Evolutionary conservation across 2,888 invertebrate species (phyloP).

Genomic region (Apamea crenata): DNA sequence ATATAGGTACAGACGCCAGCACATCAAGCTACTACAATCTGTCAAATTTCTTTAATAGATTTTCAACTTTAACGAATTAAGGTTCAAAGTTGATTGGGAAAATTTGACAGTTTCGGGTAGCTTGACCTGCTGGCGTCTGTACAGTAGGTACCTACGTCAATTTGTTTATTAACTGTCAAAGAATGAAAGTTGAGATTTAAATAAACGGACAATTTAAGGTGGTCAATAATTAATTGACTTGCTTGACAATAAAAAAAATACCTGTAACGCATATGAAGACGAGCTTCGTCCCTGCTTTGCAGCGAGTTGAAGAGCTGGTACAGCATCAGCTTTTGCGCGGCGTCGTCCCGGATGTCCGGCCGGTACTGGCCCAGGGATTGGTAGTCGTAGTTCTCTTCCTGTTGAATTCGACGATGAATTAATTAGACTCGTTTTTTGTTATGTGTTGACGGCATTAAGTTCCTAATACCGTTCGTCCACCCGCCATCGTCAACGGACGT

Average conservation of each 20-base stretch:
- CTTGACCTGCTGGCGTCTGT: too few relatives aligned
- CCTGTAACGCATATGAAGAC: conserved; percentile 42
- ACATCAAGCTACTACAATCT: too few relatives aligned
- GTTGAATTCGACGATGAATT: background rate
- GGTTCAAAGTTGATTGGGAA: too few relatives aligned
- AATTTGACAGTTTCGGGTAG: too few relatives aligned
- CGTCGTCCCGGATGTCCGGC: conserved; percentile 14
- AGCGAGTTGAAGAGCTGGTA: conserved; percentile 61
- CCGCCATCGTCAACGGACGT: background rate
- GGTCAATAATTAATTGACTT: too few relatives aligned
- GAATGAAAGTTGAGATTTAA: too few relatives aligned
- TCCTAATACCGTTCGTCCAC: background rate
- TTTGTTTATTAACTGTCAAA: background rate
- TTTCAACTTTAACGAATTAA: too few relatives aligned
- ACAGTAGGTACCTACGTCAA: background rate
- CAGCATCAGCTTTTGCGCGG: conserved; percentile 54
- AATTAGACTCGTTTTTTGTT: background rate
- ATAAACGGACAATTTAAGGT: too few relatives aligned
- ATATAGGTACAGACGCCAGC: too few relatives aligned
- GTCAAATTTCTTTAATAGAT: too few relatives aligned
- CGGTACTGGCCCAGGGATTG: conserved; percentile 47
- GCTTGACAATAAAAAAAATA: background rate
- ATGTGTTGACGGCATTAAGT: background rate
- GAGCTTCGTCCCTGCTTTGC: conserved; percentile 41
- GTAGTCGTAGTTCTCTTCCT: conserved; percentile 62